A percentile compares a stretch with the other conserved stretches of the same genome.
Evolutionary conservation across 2,113 vertebrate species (phyloP).

Genomic region (Grus americana): DNA sequence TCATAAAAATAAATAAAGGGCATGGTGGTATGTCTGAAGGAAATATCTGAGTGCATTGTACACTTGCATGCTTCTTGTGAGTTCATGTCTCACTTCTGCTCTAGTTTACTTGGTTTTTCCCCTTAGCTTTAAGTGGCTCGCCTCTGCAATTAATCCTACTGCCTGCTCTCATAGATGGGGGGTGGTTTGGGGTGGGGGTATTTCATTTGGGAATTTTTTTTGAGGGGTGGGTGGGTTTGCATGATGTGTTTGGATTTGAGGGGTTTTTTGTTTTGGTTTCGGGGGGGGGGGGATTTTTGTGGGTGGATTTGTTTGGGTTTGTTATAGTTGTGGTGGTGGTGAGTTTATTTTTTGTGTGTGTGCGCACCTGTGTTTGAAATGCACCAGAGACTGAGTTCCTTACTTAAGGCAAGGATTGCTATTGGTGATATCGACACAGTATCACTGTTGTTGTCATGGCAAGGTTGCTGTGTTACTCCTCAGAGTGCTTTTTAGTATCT

Average conservation of each 20-base stretch:
- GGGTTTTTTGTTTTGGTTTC: not conserved
- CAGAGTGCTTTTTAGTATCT: not conserved
- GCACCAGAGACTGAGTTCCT: not conserved
- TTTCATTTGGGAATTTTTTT: fast-evolving
- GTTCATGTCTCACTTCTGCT: not conserved
- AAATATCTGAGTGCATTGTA: not conserved
- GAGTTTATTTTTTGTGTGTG: not conserved
- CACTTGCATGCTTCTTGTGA: not conserved
- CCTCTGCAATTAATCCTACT: not conserved
- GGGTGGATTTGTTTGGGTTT: not conserved
- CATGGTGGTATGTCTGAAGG: not conserved
- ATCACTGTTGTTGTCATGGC: not conserved
- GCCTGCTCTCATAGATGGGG: fast-evolving
- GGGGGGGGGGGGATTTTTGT: not conserved
- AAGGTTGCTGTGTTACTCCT: not conserved
- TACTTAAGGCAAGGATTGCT: not conserved
- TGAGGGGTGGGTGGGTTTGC: not conserved
- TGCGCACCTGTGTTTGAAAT: not conserved
- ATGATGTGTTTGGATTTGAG: not conserved
- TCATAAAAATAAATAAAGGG: not conserved
- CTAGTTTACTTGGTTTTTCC: not conserved
- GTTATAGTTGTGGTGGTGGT: not conserved
- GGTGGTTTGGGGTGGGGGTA: not conserved
- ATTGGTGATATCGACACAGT: not conserved
- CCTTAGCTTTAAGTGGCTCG: not conserved